These are phyloP conservation scores for Ferrisia virgata DNA, from an alignment of 2,888 invertebrate species.

Conservation along the genomic window DNA sequence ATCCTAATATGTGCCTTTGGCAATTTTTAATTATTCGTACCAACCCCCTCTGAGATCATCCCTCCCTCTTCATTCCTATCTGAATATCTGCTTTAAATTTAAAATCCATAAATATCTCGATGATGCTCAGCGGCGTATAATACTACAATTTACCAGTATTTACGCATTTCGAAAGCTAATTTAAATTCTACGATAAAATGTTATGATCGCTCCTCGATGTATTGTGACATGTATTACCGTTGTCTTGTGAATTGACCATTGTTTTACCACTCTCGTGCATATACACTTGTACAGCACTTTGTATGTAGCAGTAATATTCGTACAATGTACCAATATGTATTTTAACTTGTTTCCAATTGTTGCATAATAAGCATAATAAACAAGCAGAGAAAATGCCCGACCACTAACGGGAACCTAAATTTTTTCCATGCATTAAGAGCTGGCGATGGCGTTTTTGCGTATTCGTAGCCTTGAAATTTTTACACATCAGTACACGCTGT, in stretches of 20 bases:
- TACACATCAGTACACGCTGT: background rate
- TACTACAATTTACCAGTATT: too few species aligned
- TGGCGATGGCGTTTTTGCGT: background rate
- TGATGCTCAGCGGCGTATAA: too few species aligned
- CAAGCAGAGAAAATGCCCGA: background rate
- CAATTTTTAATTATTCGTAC: too few species aligned
- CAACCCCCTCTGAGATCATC: too few species aligned
- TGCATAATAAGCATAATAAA: background rate
- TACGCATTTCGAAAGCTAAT: background rate
- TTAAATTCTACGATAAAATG: background rate
- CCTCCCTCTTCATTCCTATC: too few species aligned
- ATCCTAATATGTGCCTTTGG: too few species aligned
- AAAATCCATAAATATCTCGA: too few species aligned
- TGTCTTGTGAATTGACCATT: conserved; percentile 8
- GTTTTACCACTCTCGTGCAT: background rate
- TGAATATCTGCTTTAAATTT: too few species aligned
- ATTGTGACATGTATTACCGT: background rate
- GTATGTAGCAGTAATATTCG: background rate
- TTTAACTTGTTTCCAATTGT: background rate
- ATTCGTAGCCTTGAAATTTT: background rate
- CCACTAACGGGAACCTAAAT: background rate
- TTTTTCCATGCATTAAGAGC: background rate
- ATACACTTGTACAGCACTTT: background rate
- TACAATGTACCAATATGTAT: background rate
- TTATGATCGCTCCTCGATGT: background rate